Conservation (phyloP, 2,888 invertebrate genomes). For the Orchesella flavescens region DNA sequence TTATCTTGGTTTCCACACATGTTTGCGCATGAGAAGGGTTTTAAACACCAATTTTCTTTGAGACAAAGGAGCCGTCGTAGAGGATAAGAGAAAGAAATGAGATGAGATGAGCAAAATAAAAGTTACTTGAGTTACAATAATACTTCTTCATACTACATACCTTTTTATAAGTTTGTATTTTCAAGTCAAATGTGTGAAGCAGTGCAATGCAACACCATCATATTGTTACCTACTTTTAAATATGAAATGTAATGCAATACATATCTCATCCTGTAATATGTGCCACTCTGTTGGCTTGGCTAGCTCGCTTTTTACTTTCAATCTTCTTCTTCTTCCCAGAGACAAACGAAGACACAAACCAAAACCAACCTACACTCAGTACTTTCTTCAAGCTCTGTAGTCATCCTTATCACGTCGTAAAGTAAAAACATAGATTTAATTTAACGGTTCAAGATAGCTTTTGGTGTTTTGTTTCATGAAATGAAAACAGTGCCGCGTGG, state of each 20-base stretch:
- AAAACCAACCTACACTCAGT: too few species aligned
- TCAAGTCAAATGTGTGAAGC: not conserved
- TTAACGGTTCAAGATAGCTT: slow-evolving; percentile 52
- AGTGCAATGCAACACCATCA: too few species aligned
- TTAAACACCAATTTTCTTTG: slow-evolving; percentile 39
- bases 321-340: too few species aligned
- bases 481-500: slow-evolving; percentile 30
- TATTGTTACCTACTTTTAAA: too few species aligned
- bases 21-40: slow-evolving; percentile 40
- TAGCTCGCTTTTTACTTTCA: too few species aligned
- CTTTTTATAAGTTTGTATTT: not conserved
- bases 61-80: slow-evolving; percentile 18
- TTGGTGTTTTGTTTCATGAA: slow-evolving; percentile 61
- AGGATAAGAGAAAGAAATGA: slow-evolving; percentile 33
- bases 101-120: slow-evolving; percentile 17
- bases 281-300: too few species aligned
- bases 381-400: slow-evolving; percentile 17
- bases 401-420: slow-evolving; percentile 62
- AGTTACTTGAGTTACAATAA: not conserved
- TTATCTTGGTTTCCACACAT: slow-evolving; percentile 52
- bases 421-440: slow-evolving; percentile 60
- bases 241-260: too few species aligned
- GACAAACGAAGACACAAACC: too few species aligned
- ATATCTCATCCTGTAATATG: too few species aligned
- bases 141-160: not conserved